These are phyloP conservation scores for Percina caprodes DNA, from an alignment of 2,113 vertebrate genomes.

Conservation along the genomic window DNA sequence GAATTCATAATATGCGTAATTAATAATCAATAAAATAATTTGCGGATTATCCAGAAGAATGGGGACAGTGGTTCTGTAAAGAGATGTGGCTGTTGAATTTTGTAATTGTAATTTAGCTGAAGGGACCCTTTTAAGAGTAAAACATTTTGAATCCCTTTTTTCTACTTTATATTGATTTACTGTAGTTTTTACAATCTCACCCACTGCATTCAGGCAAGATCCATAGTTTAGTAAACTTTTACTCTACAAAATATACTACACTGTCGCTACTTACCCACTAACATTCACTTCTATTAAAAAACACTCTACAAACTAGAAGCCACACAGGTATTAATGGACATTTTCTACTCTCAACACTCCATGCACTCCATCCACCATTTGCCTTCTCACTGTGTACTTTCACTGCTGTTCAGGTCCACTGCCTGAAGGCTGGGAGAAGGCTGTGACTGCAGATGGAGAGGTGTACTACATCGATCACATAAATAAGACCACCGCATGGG, in stretches of 20 bases:
- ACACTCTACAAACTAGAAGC: conserved; percentile 34
- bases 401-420: conserved; percentile 90
- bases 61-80: background rate
- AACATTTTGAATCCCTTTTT: background rate
- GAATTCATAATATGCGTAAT: no score
- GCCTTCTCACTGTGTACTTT: conserved; percentile 81
- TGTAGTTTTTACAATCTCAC: background rate
- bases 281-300: conserved; percentile 38
- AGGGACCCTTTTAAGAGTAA: conserved; percentile 24
- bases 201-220: conserved; percentile 20
- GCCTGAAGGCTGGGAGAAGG: conserved; percentile 98
- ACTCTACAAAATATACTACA: background rate
- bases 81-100: conserved; percentile 5
- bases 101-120: conserved; percentile 34
- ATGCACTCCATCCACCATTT: conserved; percentile 71
- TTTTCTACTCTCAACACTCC: conserved; percentile 53
- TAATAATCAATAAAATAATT: background rate
- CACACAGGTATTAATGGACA: conserved; percentile 43
- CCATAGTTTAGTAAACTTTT: conserved; percentile 2
- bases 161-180: background rate
- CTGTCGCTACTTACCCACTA: conserved; percentile 31
- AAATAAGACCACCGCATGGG: conserved; percentile 97
- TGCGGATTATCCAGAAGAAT: background rate
- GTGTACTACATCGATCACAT: conserved; percentile 99
- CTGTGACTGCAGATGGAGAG: conserved; percentile 96